Conservation (phyloP, 2,797 vertebrate genomes). For the Karalla daura region DNA sequence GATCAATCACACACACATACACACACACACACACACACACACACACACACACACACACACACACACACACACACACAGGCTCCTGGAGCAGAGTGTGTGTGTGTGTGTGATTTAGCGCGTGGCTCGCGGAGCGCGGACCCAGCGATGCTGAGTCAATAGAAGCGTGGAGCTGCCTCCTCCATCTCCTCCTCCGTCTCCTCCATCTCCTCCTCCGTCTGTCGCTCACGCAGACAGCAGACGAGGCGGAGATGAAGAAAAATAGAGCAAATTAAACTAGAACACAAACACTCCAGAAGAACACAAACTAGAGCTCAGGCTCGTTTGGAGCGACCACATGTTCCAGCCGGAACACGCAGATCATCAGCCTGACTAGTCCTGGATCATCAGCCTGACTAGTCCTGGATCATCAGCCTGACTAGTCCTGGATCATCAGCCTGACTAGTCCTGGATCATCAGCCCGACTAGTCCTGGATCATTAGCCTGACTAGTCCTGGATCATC, state of each 20-base stretch:
- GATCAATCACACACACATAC: slow-evolving; percentile 68
- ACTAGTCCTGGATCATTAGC: too few species aligned
- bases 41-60: slow-evolving; percentile 55
- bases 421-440: too few species aligned
- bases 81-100: slow-evolving; percentile 56
- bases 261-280: slow-evolving; percentile 4
- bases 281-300: neutral
- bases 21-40: slow-evolving; percentile 47
- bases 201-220: slow-evolving; percentile 50
- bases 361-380: too few species aligned
- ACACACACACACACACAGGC: slow-evolving; percentile 51
- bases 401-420: too few species aligned
- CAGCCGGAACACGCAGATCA: too few species aligned
- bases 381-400: too few species aligned
- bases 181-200: slow-evolving; percentile 33
- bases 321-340: too few species aligned
- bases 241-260: neutral
- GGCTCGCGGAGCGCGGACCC: slow-evolving; percentile 38
- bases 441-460: too few species aligned
- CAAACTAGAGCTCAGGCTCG: neutral
- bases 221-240: slow-evolving; percentile 35
- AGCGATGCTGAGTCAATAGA: slow-evolving; percentile 76
- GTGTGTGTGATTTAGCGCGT: slow-evolving; percentile 68
- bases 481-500: too few species aligned
- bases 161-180: slow-evolving; percentile 48